Evolutionary conservation across 53 echinoderm and acorn worm genomes (phyloP), one percentile per base, ranked within the genome.

Genomic region (Apostichopus leukothele): DNA sequence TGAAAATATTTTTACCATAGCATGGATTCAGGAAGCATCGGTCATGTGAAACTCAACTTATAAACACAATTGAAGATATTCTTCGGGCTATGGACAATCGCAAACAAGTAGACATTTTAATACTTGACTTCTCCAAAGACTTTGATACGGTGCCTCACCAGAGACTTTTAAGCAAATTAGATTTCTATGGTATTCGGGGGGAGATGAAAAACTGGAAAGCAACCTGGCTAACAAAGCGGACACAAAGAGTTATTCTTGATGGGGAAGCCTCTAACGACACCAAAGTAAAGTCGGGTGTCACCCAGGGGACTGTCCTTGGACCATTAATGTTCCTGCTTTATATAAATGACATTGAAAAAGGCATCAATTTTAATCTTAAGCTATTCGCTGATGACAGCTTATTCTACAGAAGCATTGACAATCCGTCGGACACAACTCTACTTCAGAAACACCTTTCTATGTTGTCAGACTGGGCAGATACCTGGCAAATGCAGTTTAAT

Each of bases 191-290:
- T 61, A 87, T 89, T 11, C 6, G 26, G 9, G 77, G 77, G 0
- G 71, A 79, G 22, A 89, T 76, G 50, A 50, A 73, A 50, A 50
- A 23, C 14, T 93, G 93, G 89, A 87, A 91, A 59, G 59, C 7
- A 5, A 66, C 59, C 51, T 89, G 23, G 60, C 91, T 93, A 0
- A 4, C 60, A 14, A 73, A 86, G 10, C 87, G 90, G 6, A 78
- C 57, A 21, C 89, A 89, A 60, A 73, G 93, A 23, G 23, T 91
- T 23, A 61, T 89, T 10, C 50, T 93, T 22, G 91, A 93, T 78
- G 89, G 91, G 55, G 74, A 78, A 50, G 74, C 52, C 7, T 89
- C 91, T 53, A 18, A 23, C 23, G 23, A 23, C 23, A 23, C 23
- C 23, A 23, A 23, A 23, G 23, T 23, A 23, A 23, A 23, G 23